Conservation (phyloP, 2,888 invertebrate genomes). For the Callimorpha dominula region DNA sequence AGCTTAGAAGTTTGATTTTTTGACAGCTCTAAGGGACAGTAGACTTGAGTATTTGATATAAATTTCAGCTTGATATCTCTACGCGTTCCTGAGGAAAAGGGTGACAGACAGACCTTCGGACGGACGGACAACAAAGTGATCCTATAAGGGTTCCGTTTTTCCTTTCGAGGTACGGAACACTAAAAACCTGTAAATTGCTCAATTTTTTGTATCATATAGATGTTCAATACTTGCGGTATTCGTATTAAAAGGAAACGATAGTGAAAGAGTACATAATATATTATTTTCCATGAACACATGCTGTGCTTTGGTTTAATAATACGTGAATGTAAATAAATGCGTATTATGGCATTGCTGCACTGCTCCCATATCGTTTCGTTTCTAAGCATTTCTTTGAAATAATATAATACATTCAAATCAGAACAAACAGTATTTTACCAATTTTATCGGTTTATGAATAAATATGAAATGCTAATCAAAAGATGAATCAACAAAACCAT, state of each 20-base stretch:
- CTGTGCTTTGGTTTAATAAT: constrained; percentile 10
- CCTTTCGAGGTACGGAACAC: too few relatives aligned
- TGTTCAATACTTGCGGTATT: not conserved
- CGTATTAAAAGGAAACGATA: not conserved
- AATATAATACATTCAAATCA: constrained; percentile 45
- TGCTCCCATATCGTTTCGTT: constrained; percentile 10
- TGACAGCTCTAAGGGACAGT: too few relatives aligned
- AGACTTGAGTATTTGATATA: too few relatives aligned
- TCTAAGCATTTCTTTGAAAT: constrained; percentile 11
- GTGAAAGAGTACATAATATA: not conserved
- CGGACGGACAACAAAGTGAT: too few relatives aligned
- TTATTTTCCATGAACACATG: not conserved
- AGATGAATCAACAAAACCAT: constrained; percentile 37
- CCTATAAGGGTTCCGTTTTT: too few relatives aligned
- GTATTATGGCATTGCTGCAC: not conserved
- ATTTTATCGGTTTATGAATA: constrained; percentile 30
- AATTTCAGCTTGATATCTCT: too few relatives aligned
- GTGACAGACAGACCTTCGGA: too few relatives aligned
- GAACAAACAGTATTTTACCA: constrained; percentile 41
- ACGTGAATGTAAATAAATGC: constrained; percentile 12
- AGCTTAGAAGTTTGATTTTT: too few relatives aligned
- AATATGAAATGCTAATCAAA: constrained; percentile 29
- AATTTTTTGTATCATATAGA: not conserved
- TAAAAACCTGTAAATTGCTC: not conserved
- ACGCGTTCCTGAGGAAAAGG: too few relatives aligned